Evolutionary conservation across 1,140 invertebrate species (phyloP).

Genomic region (Drosophila serrata): DNA sequence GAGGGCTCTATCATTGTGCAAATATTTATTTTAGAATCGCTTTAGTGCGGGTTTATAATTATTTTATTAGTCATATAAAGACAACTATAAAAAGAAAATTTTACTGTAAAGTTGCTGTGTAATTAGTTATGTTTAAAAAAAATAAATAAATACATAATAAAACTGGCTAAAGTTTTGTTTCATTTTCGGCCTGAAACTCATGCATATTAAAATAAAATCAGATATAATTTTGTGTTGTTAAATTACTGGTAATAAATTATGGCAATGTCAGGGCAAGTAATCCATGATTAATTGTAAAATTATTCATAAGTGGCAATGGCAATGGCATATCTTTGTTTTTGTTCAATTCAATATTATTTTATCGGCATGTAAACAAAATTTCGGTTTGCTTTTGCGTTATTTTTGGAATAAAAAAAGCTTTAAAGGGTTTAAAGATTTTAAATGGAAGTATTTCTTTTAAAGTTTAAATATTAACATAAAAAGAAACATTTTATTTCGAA

Average conservation of each 20-base stretch:
- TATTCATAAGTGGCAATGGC: not conserved
- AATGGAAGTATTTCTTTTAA: not conserved
- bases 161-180: not conserved
- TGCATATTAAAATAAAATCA: not conserved
- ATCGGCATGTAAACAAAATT: constrained; percentile 3
- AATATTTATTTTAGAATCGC: constrained; percentile 8
- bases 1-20: constrained; percentile 5
- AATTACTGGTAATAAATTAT: constrained; percentile 9
- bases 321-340: not conserved
- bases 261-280: not conserved
- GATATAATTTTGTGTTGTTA: too few species aligned
- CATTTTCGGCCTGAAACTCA: not conserved
- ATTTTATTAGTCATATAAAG: too few species aligned
- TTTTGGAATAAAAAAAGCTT: not conserved
- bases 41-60: not conserved
- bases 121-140: not conserved
- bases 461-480: not conserved
- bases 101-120: not conserved
- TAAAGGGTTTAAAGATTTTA: not conserved
- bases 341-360: not conserved
- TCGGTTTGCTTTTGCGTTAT: not conserved
- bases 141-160: not conserved
- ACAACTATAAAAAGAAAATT: not conserved
- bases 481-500: too few species aligned
- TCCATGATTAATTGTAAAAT: constrained; percentile 7